These are phyloP conservation scores for Globicephala melas DNA, from an alignment of 2,113 vertebrate genomes.

Conservation along the genomic window DNA sequence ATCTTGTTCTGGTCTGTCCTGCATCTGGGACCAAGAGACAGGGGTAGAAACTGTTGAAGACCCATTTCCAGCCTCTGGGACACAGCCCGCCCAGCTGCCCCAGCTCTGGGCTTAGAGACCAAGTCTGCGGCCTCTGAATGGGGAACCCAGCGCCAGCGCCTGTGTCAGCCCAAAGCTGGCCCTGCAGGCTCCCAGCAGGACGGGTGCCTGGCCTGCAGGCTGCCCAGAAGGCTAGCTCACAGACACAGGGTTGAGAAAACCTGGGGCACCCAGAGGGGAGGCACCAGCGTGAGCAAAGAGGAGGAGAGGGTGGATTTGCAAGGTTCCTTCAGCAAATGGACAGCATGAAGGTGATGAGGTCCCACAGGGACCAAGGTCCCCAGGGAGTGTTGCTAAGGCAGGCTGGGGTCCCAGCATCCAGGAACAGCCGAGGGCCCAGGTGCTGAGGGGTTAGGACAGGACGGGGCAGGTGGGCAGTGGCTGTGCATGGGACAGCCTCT, in stretches of 20 bases:
- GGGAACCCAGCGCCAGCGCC: no score
- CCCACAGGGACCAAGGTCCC: not conserved
- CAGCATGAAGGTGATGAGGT: not conserved
- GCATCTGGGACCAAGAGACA: not conserved
- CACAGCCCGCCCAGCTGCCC: fast-evolving
- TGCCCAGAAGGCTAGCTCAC: not conserved
- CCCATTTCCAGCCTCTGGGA: not conserved
- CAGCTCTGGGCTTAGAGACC: not conserved
- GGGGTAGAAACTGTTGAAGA: not conserved
- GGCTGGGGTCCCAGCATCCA: not conserved
- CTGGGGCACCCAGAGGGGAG: not conserved
- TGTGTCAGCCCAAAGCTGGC: not conserved
- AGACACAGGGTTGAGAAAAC: not conserved
- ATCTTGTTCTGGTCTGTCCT: not conserved
- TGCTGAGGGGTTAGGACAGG: fast-evolving
- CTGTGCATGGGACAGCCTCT: not conserved
- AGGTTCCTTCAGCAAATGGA: not conserved
- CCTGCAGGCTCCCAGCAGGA: fast-evolving
- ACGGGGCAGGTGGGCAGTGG: fast-evolving
- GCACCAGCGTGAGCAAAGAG: fast-evolving
- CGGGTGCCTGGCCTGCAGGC: not conserved
- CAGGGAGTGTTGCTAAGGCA: fast-evolving
- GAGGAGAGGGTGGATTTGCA: not conserved
- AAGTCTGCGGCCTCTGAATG: not conserved
- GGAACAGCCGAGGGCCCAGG: not conserved